Evolutionary conservation across 2,797 vertebrate genomes (phyloP), one percentile per base, ranked within the genome.

Genomic region (Ispidina lecontei): DNA sequence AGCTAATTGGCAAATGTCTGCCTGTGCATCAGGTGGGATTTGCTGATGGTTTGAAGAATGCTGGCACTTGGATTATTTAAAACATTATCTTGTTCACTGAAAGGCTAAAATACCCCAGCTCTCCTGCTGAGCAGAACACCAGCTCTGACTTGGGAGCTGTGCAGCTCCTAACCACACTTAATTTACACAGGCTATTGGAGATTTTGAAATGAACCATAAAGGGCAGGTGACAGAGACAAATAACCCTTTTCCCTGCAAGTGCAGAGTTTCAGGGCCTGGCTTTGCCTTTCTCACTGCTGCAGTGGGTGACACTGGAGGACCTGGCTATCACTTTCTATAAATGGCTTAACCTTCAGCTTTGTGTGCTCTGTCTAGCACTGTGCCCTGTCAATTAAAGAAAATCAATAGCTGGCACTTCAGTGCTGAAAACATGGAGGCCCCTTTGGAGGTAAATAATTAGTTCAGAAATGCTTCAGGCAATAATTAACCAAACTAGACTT

Each of bases 401-500:
- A 97, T 97, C 96, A 95, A 93, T 95, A 87, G 16, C 83, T 73
- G 74, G 76, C 83, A 64, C 74, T 93, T 93, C 70, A 85, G 23
- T 92, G 85, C 75, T 78, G 74, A 88, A 96, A 95, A 93, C 49
- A 76, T 52, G 13, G 51, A 83, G 7, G 26, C 68, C 80, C 74
- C 71, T 95, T 64, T 90, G 62, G 77, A 85, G 59, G 79, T 89
- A 83, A 96, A 89, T 94, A 92, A 97, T 96, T 91, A 95, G 90
- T 92, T 94, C 60, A 92, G 87, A 94, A 85, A 87, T 28, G 87
- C 94, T 96, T 76, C 59, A 14, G 78, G 96, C 90, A 87, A 75
- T 95, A 95, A 96, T 95, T 95, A 96, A 71, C 89, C 84, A 96
- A 96, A 95, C 33, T 65, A 94, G 79, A 91, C 81, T 94, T 95